phyloP scores from a whole-genome alignment of 2,888 invertebrate species.

The Lydus trimaculatus region DNA sequence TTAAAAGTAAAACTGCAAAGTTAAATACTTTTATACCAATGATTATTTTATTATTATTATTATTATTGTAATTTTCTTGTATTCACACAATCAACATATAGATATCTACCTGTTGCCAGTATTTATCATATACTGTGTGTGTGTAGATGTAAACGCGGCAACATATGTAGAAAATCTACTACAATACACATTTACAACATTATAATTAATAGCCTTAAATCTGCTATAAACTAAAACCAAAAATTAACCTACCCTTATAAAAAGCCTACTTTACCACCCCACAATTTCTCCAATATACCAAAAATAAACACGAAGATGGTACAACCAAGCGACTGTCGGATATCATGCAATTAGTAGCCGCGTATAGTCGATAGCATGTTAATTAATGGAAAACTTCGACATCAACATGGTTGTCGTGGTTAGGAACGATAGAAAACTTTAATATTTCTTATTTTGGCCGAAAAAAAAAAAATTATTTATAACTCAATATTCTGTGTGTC shows the following conservation, averaged over 20 bases:
- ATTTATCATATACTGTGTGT: constrained; percentile 21
- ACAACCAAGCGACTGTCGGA: constrained; percentile 26
- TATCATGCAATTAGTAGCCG: constrained; percentile 23
- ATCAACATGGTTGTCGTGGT: constrained; percentile 34
- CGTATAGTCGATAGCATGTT: constrained; percentile 33
- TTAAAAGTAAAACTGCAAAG: background rate
- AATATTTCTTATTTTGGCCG: constrained; percentile 28
- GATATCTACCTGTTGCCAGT: constrained; percentile 43
- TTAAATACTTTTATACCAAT: background rate
- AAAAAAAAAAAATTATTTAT: constrained; percentile 25
- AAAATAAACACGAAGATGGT: constrained; percentile 31
- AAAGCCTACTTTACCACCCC: background rate
- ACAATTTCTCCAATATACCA: constrained; percentile 1
- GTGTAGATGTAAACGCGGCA: background rate
- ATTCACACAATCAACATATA: background rate
- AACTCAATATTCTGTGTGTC: constrained; percentile 30
- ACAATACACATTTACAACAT: background rate
- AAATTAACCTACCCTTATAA: background rate
- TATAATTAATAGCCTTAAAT: background rate
- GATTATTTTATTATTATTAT: background rate
- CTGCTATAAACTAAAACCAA: background rate
- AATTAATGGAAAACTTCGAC: constrained; percentile 33
- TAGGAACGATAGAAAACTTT: constrained; percentile 20
- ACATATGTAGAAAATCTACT: background rate
- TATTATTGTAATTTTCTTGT: background rate